Evolutionary conservation across 2,888 invertebrate species (phyloP), one percentile per base, ranked within the genome.

Genomic region (Doris montereyensis): DNA sequence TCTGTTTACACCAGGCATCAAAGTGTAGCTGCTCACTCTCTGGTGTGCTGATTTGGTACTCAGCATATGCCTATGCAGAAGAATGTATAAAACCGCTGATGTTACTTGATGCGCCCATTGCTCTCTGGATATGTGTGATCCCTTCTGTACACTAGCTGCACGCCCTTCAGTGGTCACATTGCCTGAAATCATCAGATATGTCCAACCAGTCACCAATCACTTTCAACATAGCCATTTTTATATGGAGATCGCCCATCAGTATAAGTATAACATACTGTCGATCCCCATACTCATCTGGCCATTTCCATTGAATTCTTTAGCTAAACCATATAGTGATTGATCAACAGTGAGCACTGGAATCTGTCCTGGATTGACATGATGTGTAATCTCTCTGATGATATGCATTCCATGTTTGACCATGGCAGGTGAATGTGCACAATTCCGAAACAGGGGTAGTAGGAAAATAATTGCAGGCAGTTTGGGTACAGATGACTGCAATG

Each of bases 191-290:
- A n/a, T n/a, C n/a, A n/a, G n/a, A n/a, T n/a, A n/a, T n/a, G n/a
- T n/a, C n/a, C n/a, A n/a, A n/a, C n/a, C n/a, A n/a, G 67, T 79
- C 71, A 4, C 87, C 87, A 24, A 88, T 28, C 2, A 81, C 76
- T 67, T 81, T 85, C 77, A 85, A 77, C 10, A 82, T 78, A 10
- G 87, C 84, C 83, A 87, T 85, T 71, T 88, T 87, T 70, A 85
- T 87, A 78, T 89, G 87, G 30, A 89, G 81, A 28, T 87, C 87
- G 8, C 87, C 88, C 58, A 88, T 81, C 83, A 88, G 83, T 0
- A 87, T 80, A 8, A 88, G n/a, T n/a, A n/a, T n/a, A n/a, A n/a
- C 81, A 76, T 84, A 81, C 30, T 82, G 80, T 17, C 84, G 77
- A 65, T 88, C 86, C 8, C 86, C 86, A 79, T 83, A 83, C 21